phyloP scores from a whole-genome alignment of 2,113 vertebrate genomes.

The Ceratotherium simum region DNA sequence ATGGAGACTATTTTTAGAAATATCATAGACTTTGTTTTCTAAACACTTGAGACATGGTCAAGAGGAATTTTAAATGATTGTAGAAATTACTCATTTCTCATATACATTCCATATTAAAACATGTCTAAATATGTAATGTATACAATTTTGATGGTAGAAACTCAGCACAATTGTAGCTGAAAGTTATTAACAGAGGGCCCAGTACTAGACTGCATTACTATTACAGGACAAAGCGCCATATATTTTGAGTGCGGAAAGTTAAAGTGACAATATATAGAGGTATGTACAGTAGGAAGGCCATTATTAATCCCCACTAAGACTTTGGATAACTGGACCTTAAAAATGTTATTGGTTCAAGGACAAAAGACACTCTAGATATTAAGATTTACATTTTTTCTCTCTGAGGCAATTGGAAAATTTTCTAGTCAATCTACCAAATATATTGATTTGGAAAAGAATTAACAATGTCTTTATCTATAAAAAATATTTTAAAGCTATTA shows the following conservation, averaged over 20 bases:
- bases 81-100: neutral
- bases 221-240: neutral
- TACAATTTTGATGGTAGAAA: neutral
- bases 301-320: too few species aligned
- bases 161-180: neutral
- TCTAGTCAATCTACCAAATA: neutral
- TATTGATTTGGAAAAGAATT: neutral
- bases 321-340: neutral
- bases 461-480: neutral
- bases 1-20: neutral
- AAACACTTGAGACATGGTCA: neutral
- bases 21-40: neutral
- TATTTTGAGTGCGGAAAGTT: neutral
- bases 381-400: neutral
- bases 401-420: neutral
- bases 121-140: neutral
- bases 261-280: too few species aligned
- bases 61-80: neutral
- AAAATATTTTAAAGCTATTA: neutral
- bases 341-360: too few species aligned
- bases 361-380: neutral
- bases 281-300: neutral
- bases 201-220: fast-evolving
- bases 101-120: neutral
- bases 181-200: fast-evolving